Percentiles rank a stretch among this genome's conserved stretches.
These are phyloP conservation scores for Hiodon tergisus DNA, from an alignment of 2,113 vertebrate genomes.

Conservation along the genomic window DNA sequence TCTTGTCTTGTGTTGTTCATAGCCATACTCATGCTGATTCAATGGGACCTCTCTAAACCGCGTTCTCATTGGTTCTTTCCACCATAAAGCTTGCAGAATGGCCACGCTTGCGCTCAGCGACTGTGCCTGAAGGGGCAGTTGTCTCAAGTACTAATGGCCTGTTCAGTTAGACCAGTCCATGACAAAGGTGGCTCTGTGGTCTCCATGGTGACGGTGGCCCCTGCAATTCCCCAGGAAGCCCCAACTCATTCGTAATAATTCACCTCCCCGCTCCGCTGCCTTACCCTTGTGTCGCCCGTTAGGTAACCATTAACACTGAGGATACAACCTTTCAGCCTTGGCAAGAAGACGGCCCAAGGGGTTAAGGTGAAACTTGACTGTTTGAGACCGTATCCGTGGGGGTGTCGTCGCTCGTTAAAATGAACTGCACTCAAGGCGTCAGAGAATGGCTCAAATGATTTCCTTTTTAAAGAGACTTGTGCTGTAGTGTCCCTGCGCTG, in stretches of 20 bases:
- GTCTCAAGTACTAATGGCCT: constrained; percentile 32
- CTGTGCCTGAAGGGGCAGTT: constrained; percentile 23
- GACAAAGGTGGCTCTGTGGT: constrained; percentile 37
- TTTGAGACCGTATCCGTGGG: background rate
- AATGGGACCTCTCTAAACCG: constrained; percentile 25
- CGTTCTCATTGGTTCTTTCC: constrained; percentile 33
- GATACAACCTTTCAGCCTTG: constrained; percentile 52
- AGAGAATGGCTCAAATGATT: too few relatives aligned
- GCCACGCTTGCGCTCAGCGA: constrained; percentile 1
- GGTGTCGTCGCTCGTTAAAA: background rate
- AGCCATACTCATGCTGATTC: constrained; percentile 24
- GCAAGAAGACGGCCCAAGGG: constrained; percentile 37
- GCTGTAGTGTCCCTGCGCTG: too few relatives aligned
- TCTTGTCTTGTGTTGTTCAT: constrained; percentile 10
- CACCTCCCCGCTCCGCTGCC: background rate
- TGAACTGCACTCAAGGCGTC: background rate
- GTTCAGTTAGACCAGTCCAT: constrained; percentile 38
- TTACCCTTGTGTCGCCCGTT: constrained; percentile 55
- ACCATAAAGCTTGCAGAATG: constrained; percentile 24
- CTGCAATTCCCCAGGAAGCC: constrained; percentile 35
- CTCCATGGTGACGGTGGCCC: constrained; percentile 46
- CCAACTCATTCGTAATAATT: background rate
- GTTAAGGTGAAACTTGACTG: constrained; percentile 22
- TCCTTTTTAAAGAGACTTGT: too few relatives aligned
- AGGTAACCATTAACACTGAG: constrained; percentile 50